Base-by-base conservation (phyloP, 2,888 invertebrate genomes). In the Sarcophaga rosellei region DNA sequence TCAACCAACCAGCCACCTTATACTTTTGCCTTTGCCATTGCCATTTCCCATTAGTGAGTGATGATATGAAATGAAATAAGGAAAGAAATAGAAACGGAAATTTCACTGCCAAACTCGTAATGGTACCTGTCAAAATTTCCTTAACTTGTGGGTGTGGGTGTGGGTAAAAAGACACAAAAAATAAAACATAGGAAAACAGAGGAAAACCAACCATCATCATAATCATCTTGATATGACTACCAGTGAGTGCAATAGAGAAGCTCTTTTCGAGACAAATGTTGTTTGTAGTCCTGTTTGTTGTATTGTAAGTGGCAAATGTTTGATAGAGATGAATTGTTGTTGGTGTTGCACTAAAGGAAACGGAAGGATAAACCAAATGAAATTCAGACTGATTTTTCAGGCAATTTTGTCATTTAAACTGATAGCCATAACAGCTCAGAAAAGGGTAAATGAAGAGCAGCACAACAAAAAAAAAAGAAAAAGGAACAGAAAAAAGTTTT, bases 61-160 rank as follows among this genome's bases (percentile, higher is more conserved):
- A 59, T 81, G 85, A 80, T 83, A 83, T 72, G 69, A 75, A 84
- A 84, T 84, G 78, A 85, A 84, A 84, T 82, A 84, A 82, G 47
- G 72, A 70, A 72, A 87, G 87, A 83, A 74, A 81, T 83, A 85
- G 80, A 87, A 84, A 87, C 85, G 88, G 88, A 90, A 90, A 88
- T 90, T 88, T 88, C 89, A 88, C 90, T 91, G 91, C 91, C 91
- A 91, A 91, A 91, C 91, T 91, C 91, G 91, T 91, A 91, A 91
- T 91, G 91, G 90, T 91, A 91, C 90, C 91, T 91, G 91, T 91
- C 91, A 91, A 91, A 91, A 91, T 91, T 91, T 90, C 89, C 91
- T 91, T 87, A 88, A 89, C 90, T 88, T 82, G 44, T 53, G 75
- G 82, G 35, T 35, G 25, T 25, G n/a, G n/a, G 25, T 25, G 35